Base-by-base conservation (phyloP, 1,140 invertebrate genomes). In the Druon quercuslanigerum region DNA sequence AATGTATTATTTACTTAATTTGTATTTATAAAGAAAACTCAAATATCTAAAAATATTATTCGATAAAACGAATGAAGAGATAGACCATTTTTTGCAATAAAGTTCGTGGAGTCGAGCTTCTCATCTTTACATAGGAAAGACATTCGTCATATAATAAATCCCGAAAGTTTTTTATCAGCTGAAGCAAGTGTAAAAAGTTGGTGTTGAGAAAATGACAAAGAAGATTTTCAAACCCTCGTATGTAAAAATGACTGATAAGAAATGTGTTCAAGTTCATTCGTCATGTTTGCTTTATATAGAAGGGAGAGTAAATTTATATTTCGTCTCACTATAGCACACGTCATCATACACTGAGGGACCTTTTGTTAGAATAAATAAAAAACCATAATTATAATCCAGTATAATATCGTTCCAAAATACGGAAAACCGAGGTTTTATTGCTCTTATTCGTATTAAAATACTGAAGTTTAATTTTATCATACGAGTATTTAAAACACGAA, bases 1-100 rank as follows among this genome's bases (percentile, higher is more conserved):
- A 77, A 74, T 72, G 73, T 9, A 71, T 71, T 33, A 60, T 40
- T 50, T 17, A 71, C 75, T 51, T 40, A 56, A 51, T 51, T 72
- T 60, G 50, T 71, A 56, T 78, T 52, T 72, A 74, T 7, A 70
- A 7, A n/a, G n/a, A 60, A 70, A 66, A 51, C 14, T 56, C 14
- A 52, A 75, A 70, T 70, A 70, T 17, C 40, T 56, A 1, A n/a
- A 50, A 76, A 60, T 73, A 70, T 33, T 12, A 50, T 72, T 46
- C 19, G 0, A 12, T n/a, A 72, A 50, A 50, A 9, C 6, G 40
- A 9, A 46, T 46, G 9, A 46, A 46, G 40, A 46, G 8, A 46
- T 46, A 7, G 40, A 46, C 1, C 1, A 9, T 46, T 46, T 40
- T 11, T 8, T 46, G 40, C 7, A 11, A 9, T 46, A 46, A 11